phyloP scores from a whole-genome alignment of 2,113 vertebrate species.

The Ophthalmolycus amberensis region DNA sequence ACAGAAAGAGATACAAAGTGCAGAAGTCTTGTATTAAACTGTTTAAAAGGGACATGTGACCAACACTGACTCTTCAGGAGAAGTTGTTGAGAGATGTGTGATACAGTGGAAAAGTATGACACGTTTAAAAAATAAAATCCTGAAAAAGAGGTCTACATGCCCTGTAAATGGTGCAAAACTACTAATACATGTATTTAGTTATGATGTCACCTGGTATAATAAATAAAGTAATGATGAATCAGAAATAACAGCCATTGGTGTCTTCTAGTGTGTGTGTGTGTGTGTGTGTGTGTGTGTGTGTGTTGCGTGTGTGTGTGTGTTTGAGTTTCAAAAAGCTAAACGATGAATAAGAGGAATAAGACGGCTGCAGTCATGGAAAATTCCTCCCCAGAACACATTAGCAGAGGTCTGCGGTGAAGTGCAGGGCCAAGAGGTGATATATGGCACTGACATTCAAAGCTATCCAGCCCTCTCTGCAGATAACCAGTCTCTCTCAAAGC shows the following conservation, averaged over 20 bases:
- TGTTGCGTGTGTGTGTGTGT: conserved; percentile 17
- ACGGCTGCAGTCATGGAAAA: conserved; percentile 64
- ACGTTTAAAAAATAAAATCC: conserved; percentile 6
- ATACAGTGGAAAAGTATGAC: conserved; percentile 33
- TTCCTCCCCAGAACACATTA: conserved; percentile 58
- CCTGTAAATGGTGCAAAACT: neutral
- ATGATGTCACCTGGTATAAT: conserved; percentile 19
- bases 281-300: neutral
- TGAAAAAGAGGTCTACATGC: neutral
- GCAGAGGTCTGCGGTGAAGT: conserved; percentile 53
- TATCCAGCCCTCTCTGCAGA: conserved; percentile 44
- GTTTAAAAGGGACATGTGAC: conserved; percentile 14
- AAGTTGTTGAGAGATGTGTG: neutral
- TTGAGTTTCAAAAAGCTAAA: conserved; percentile 41
- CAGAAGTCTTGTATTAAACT: neutral
- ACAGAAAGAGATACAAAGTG: neutral
- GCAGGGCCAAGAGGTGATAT: conserved; percentile 66
- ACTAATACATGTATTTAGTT: conserved; percentile 3
- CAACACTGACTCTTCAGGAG: conserved; percentile 21
- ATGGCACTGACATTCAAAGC: conserved; percentile 62
- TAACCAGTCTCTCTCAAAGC: conserved; percentile 13
- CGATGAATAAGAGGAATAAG: conserved; percentile 40
- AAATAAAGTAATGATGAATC: conserved; percentile 38
- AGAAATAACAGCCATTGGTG: conserved; percentile 16
- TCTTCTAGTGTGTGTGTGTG: conserved; percentile 9